Evolutionary conservation across 2,888 invertebrate genomes (phyloP), one percentile per base, ranked within the genome.

Genomic region (Epicampocera succincta): DNA sequence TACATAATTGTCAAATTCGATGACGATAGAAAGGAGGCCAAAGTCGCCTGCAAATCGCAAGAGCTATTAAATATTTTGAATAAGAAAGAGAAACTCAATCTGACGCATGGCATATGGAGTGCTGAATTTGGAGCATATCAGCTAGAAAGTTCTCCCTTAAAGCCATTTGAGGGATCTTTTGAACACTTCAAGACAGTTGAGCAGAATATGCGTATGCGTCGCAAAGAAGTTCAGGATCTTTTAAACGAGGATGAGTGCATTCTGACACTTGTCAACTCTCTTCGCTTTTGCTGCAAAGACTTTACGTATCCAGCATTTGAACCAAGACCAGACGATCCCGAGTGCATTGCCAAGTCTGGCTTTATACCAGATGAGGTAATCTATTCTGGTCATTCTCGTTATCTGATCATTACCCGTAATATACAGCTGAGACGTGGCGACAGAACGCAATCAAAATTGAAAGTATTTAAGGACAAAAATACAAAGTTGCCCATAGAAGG

Each of bases 81-180:
- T 89, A 95, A 96, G 91, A 95, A 95, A 87, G 97, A 98, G 92
- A 77, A 74, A 95, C 95, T 0, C 96, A 97, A 89, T 97, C 96
- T 0, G n/a, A 21, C 42, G 17, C 61, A 44, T 33, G 76, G 60
- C 9, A 91, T 98, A 48, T 99, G 99, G 99, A 94, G 98, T 68
- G 99, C 99, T 0, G 99, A 99, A 91, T 99, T 98, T 92, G 99
- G 97, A 2, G 95, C 96, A 13, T 99, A 99, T 89, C 99, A 99
- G 99, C 94, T 99, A 76, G 99, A 99, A 92, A 99, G 99, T 17
- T 99, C 99, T 0, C 99, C 99, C 0, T 99, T 99, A 1, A 95
- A 95, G 87, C 97, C 97, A 0, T 99, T 98, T 87, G 98, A 98
- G 6, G 97, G 98, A 0, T 92, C 98, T 13, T 92, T 99, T 89